phyloP scores from a whole-genome alignment of 92 coral and sea anemone species.

The Phymanthus crucifer region DNA sequence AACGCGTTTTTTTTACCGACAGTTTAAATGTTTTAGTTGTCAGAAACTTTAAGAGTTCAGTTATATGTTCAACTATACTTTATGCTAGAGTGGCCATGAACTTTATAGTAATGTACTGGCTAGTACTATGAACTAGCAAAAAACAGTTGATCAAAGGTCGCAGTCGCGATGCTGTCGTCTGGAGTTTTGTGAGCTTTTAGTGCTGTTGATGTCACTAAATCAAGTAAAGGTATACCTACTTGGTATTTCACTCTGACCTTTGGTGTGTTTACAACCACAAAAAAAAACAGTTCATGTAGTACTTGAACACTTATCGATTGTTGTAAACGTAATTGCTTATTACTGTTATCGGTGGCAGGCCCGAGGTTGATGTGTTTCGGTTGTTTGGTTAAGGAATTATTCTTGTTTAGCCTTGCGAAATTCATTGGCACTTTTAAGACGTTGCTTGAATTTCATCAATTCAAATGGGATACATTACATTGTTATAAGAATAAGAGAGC shows the following conservation, averaged over 20 bases:
- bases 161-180: too few relatives aligned
- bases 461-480: background rate
- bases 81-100: too few relatives aligned
- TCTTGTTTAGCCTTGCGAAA: slow-evolving; percentile 1
- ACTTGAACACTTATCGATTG: background rate
- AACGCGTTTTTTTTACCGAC: too few relatives aligned
- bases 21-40: too few relatives aligned
- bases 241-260: background rate
- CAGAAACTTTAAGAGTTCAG: too few relatives aligned
- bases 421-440: background rate
- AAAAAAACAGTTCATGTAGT: background rate
- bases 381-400: background rate
- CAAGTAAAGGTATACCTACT: background rate
- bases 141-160: too few relatives aligned
- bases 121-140: too few relatives aligned
- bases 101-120: too few relatives aligned
- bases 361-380: background rate
- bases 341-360: background rate
- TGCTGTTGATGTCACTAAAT: background rate
- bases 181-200: too few relatives aligned
- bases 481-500: background rate
- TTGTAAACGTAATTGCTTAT: background rate
- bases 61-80: too few relatives aligned
- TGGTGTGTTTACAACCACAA: background rate
- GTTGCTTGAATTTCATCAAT: background rate